phyloP scores from a whole-genome alignment of 2,888 invertebrate genomes.

The Nephrotoma guestfalica region DNA sequence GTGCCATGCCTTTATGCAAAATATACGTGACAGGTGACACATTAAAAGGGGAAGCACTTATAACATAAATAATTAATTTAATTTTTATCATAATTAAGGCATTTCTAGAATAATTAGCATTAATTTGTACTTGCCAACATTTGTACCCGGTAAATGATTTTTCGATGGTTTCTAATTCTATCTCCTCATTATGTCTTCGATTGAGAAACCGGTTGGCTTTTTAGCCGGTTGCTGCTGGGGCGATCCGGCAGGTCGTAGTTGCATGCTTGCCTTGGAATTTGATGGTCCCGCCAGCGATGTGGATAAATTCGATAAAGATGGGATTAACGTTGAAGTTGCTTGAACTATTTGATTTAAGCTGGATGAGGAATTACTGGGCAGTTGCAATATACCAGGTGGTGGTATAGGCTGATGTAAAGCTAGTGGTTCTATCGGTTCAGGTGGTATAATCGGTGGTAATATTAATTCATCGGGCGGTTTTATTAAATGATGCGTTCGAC shows the following conservation, averaged over 20 bases:
- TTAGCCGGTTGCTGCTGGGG: constrained; percentile 45
- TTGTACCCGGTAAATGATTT: neutral
- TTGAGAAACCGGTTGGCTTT: constrained; percentile 68
- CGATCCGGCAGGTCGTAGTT: constrained; percentile 9
- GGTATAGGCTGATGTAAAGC: constrained; percentile 12
- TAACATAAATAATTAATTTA: neutral
- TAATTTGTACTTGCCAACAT: neutral
- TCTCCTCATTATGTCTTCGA: constrained; percentile 83
- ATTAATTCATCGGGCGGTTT: constrained; percentile 14
- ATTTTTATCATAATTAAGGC: neutral
- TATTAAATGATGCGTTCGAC: constrained; percentile 19
- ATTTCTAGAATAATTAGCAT: neutral
- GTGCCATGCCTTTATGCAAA: neutral
- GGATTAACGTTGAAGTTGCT: neutral
- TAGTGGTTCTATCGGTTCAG: constrained; percentile 13
- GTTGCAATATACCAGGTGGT: constrained; percentile 9
- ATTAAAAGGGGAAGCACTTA: neutral
- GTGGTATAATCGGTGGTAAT: constrained; percentile 14
- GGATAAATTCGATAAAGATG: constrained; percentile 2
- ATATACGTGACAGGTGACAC: neutral
- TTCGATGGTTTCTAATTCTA: constrained; percentile 27
- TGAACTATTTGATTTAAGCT: neutral
- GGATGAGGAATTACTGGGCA: constrained; percentile 10
- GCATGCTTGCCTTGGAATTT: constrained; percentile 10
- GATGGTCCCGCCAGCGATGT: constrained; percentile 20